Percentiles rank a stretch among this genome's conserved stretches.
Conservation (phyloP, 2,888 invertebrate species). For the Latrodectus hesperus region DNA sequence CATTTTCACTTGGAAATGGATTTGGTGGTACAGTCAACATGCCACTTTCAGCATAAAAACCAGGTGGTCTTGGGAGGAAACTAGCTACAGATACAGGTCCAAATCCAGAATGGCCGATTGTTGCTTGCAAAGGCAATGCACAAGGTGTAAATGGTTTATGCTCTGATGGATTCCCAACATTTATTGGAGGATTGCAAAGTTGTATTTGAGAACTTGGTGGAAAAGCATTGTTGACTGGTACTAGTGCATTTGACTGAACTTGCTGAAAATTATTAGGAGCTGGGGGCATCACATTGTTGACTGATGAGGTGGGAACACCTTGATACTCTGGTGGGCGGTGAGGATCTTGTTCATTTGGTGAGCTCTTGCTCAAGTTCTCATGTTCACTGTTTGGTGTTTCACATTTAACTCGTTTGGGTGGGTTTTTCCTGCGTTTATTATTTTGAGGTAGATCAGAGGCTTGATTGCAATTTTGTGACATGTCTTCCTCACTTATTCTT, state of each 20-base stretch:
- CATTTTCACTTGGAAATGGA: conserved; percentile 62
- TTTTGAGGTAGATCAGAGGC: conserved; percentile 56
- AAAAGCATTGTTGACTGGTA: conserved; percentile 55
- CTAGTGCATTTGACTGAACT: conserved; percentile 59
- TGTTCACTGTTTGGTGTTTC: conserved; percentile 63
- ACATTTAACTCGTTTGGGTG: conserved; percentile 62
- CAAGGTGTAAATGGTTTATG: conserved; percentile 67
- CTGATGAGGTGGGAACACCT: conserved; percentile 33
- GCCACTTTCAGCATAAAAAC: conserved; percentile 64
- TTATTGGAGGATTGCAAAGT: conserved; percentile 53
- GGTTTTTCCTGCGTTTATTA: conserved; percentile 62
- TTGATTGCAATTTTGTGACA: conserved; percentile 61
- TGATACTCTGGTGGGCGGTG: conserved; percentile 42
- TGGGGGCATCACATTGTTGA: conserved; percentile 36
- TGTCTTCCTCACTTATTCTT: conserved; percentile 60
- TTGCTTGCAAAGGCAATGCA: conserved; percentile 60
- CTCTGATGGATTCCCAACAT: conserved; percentile 65
- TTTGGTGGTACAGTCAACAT: conserved; percentile 66
- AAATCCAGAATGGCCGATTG: conserved; percentile 59
- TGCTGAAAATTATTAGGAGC: conserved; percentile 59
- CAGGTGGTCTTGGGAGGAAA: conserved; percentile 60
- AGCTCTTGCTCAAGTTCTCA: conserved; percentile 60
- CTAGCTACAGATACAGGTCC: conserved; percentile 63
- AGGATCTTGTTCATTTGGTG: conserved; percentile 57
- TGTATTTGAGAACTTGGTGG: conserved; percentile 51